Conservation (phyloP, 2,888 invertebrate species). For the Platynereis dumerilii region DNA sequence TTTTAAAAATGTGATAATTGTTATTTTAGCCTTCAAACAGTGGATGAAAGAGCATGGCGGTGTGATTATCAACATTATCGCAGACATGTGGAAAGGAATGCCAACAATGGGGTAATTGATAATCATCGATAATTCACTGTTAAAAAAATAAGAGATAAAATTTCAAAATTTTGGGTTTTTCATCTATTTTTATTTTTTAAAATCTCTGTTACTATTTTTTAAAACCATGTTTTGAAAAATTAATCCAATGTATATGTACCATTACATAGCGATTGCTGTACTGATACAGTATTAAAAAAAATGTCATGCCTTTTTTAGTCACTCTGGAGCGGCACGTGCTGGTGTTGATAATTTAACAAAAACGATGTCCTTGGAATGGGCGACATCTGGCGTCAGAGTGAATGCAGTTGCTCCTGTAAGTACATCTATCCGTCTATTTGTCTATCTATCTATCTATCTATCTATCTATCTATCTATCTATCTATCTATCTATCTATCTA, state of each 20-base stretch:
- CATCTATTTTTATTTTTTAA: no score
- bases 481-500: no score
- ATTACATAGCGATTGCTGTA: no score
- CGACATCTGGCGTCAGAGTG: constrained; percentile 64
- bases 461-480: no score
- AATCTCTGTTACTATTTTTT: no score
- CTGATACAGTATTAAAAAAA: no score
- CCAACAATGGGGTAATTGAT: constrained; percentile 63
- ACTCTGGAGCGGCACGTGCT: constrained; percentile 67
- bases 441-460: no score
- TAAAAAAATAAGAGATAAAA: no score
- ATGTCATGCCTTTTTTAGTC: constrained; percentile 48
- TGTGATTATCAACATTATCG: constrained; percentile 66
- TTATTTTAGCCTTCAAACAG: constrained; percentile 59
- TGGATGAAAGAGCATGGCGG: constrained; percentile 66
- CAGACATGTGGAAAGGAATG: constrained; percentile 65
- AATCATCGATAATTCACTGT: no score
- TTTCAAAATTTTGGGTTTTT: no score
- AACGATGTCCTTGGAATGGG: constrained; percentile 66
- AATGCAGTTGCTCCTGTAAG: constrained; percentile 66
- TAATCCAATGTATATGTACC: no score
- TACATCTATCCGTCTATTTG: constrained; percentile 12
- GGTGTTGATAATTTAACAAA: constrained; percentile 67
- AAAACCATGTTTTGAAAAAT: no score
- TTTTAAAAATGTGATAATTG: neutral